Percentiles rank a stretch among this genome's conserved stretches.
These are phyloP conservation scores for Phallusia fumigata DNA, from an alignment of 23 tunicate genomes.

Conservation along the genomic window DNA sequence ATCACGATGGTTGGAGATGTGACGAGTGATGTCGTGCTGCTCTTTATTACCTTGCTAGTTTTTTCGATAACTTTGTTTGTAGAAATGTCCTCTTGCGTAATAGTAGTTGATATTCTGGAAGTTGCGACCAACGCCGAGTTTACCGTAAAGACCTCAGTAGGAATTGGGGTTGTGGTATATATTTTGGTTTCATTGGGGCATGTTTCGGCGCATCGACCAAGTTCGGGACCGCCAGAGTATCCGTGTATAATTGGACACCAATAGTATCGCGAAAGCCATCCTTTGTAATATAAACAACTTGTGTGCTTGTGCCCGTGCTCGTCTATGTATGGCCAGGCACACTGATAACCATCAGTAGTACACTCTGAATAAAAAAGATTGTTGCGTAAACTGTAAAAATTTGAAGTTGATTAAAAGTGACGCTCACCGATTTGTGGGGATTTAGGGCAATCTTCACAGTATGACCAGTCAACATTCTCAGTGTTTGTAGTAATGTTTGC, in stretches of 20 bases:
- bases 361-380: not conserved
- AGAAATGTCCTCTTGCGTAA: too few relatives aligned
- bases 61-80: too few relatives aligned
- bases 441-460: not conserved
- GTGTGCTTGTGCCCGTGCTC: not conserved
- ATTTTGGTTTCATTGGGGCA: not conserved
- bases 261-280: not conserved
- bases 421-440: not conserved
- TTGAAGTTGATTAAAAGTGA: not conserved
- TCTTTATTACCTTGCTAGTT: too few relatives aligned
- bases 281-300: not conserved
- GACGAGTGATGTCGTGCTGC: too few relatives aligned
- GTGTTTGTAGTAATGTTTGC: not conserved
- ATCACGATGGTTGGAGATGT: too few relatives aligned
- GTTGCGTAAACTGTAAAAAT: not conserved
- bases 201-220: not conserved
- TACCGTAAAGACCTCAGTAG: too few relatives aligned
- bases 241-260: not conserved
- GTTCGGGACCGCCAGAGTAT: not conserved
- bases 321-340: slow-evolving; percentile 1
- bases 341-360: not conserved
- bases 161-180: not conserved
- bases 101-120: too few relatives aligned
- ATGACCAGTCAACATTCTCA: not conserved
- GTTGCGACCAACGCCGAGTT: too few relatives aligned